Evolutionary conservation across 2,888 invertebrate genomes (phyloP).

Genomic region (Phasia obesa): DNA sequence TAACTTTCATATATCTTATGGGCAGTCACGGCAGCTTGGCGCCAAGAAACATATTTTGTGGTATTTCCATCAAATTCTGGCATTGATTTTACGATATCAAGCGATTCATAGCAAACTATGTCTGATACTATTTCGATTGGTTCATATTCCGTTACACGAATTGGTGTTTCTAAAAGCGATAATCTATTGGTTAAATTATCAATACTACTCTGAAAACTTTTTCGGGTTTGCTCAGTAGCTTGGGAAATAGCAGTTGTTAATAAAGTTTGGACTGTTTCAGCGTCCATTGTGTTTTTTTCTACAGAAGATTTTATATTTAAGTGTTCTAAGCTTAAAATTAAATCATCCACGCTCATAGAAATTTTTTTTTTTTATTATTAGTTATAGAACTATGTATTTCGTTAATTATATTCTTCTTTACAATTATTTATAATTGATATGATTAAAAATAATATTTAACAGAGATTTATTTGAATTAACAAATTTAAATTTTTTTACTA

Average conservation of each 20-base stretch:
- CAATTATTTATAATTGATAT: too few relatives aligned
- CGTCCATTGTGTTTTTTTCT: slow-evolving; percentile 11
- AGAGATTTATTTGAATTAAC: too few relatives aligned
- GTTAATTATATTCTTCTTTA: too few relatives aligned
- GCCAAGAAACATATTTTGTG: slow-evolving; percentile 51
- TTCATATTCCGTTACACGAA: slow-evolving; percentile 5
- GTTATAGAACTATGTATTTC: too few relatives aligned
- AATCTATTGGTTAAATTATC: slow-evolving; percentile 38
- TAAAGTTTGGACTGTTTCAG: slow-evolving; percentile 17
- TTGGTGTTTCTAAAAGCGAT: slow-evolving; percentile 7
- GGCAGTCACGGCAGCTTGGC: slow-evolving; percentile 50
- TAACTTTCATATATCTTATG: slow-evolving; percentile 29
- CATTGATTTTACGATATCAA: slow-evolving; percentile 44
- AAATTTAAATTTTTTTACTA: too few relatives aligned
- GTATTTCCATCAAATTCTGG: slow-evolving; percentile 46
- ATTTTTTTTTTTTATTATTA: too few relatives aligned
- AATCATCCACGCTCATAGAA: too few relatives aligned
- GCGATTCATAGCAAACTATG: neutral
- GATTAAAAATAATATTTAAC: too few relatives aligned
- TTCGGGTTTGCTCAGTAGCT: slow-evolving; percentile 1
- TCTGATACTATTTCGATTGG: neutral
- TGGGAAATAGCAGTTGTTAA: slow-evolving; percentile 33
- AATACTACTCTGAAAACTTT: slow-evolving; percentile 24
- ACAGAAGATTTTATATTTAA: neutral
- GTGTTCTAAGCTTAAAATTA: neutral